A percentile compares a stretch with the other conserved stretches of the same genome.
phyloP scores from a whole-genome alignment of 2,113 vertebrate genomes.

The Chloropsis hardwickii region DNA sequence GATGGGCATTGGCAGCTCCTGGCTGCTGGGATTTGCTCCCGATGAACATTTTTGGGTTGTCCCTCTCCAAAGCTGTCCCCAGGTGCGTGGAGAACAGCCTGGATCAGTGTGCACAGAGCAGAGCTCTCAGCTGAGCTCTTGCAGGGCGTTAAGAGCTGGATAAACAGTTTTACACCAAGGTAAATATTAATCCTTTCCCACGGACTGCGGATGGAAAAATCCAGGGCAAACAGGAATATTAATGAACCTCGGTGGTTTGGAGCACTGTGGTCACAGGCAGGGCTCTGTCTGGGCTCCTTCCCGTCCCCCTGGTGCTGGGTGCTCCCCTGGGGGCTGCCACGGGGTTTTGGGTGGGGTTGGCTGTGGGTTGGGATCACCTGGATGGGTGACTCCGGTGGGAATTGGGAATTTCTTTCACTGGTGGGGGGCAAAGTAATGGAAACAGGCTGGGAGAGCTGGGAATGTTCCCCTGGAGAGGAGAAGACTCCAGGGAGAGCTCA shows the following conservation, averaged over 20 bases:
- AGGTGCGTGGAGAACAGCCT: not conserved
- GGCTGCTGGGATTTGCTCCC: slow-evolving; percentile 19
- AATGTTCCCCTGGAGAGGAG: not conserved
- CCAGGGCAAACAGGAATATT: slow-evolving; percentile 56
- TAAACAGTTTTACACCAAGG: slow-evolving; percentile 63
- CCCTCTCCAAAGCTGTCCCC: not conserved
- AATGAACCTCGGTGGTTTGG: not conserved
- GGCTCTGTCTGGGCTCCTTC: not conserved
- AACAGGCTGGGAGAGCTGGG: not conserved
- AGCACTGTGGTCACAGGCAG: not conserved
- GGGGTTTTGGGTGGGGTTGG: not conserved
- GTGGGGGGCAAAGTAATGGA: not conserved
- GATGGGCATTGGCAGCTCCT: slow-evolving; percentile 32
- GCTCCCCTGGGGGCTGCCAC: fast-evolving
- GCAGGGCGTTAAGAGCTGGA: slow-evolving; percentile 26
- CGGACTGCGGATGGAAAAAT: slow-evolving; percentile 7
- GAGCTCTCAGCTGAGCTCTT: slow-evolving; percentile 16
- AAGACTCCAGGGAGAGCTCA: not conserved
- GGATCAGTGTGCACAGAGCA: not conserved
- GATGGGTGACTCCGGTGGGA: not conserved
- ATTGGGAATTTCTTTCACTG: not conserved
- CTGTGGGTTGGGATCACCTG: not conserved
- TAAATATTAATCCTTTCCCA: slow-evolving; percentile 53
- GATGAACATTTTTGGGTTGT: not conserved
- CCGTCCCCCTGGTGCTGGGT: fast-evolving